phyloP scores from a whole-genome alignment of 2,888 invertebrate species.

The Orthosia cruda region DNA sequence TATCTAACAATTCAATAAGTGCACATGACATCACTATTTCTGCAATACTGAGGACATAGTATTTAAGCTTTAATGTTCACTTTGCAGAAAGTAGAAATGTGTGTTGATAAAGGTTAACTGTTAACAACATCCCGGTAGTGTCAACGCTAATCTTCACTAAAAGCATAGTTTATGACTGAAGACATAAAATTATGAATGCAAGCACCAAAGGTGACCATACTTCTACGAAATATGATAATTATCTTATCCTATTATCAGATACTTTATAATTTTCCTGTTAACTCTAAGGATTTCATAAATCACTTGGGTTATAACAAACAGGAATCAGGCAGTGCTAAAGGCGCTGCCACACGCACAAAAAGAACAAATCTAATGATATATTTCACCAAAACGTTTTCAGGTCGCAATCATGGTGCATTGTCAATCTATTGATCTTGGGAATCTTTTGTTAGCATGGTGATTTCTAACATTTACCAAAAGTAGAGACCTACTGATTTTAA shows the following conservation, averaged over 20 bases:
- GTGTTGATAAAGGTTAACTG: conserved; percentile 24
- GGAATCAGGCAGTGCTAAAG: conserved; percentile 65
- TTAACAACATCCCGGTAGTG: conserved; percentile 13
- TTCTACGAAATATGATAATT: conserved; percentile 24
- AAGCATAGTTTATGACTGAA: conserved; percentile 3
- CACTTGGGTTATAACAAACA: conserved; percentile 67
- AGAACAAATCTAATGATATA: conserved; percentile 84
- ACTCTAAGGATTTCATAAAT: conserved; percentile 69
- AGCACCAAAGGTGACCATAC: background rate
- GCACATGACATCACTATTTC: conserved; percentile 13
- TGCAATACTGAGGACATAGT: background rate
- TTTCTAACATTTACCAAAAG: too few relatives aligned
- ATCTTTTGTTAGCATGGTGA: conserved; percentile 72
- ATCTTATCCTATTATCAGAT: conserved; percentile 10
- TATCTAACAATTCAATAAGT: background rate
- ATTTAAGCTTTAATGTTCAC: conserved; percentile 28
- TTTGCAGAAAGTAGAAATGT: conserved; percentile 37
- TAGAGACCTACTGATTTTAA: background rate
- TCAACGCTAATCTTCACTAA: conserved; percentile 4
- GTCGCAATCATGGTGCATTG: conserved; percentile 79
- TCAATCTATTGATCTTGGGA: conserved; percentile 79
- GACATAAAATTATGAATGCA: conserved; percentile 8
- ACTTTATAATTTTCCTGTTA: conserved; percentile 22
- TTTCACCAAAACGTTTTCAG: conserved; percentile 78
- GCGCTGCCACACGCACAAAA: conserved; percentile 73